Conservation (phyloP, 2,888 invertebrate genomes). For the Drosophila niveifrons region DNA sequence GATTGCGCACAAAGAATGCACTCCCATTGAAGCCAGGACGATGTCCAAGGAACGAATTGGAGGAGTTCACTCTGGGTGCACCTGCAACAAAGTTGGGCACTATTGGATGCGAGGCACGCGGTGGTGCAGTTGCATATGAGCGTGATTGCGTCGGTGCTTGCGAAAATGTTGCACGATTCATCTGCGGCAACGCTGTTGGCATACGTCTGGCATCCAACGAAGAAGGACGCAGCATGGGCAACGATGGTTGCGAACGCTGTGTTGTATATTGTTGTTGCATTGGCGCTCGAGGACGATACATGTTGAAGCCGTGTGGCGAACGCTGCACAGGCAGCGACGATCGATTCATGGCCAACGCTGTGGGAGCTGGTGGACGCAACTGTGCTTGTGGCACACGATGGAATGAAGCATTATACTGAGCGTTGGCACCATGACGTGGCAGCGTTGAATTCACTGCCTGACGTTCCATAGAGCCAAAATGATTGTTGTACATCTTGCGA, state of each 20-base stretch:
- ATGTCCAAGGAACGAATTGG: neutral
- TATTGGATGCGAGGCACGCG: neutral
- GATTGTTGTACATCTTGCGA: neutral
- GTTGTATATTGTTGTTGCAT: too few species aligned
- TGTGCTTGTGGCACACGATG: neutral
- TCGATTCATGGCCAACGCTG: neutral
- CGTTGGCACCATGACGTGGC: neutral
- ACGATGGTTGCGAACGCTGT: too few species aligned
- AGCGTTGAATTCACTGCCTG: neutral
- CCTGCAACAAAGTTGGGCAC: neutral
- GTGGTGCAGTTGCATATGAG: too few species aligned
- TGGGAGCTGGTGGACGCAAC: neutral
- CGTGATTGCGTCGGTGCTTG: too few species aligned
- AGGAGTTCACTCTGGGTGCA: too few species aligned
- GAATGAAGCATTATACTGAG: neutral
- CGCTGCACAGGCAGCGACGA: too few species aligned
- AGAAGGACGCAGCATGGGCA: neutral
- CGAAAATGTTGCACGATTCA: neutral
- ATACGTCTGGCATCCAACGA: too few species aligned
- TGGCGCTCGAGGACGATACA: neutral
- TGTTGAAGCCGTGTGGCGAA: too few species aligned
- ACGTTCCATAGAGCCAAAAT: neutral
- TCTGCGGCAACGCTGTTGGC: neutral
- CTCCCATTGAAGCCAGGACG: neutral
- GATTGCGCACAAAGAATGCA: neutral